phyloP scores from a whole-genome alignment of 2,797 vertebrate species.

The Chelmon rostratus region DNA sequence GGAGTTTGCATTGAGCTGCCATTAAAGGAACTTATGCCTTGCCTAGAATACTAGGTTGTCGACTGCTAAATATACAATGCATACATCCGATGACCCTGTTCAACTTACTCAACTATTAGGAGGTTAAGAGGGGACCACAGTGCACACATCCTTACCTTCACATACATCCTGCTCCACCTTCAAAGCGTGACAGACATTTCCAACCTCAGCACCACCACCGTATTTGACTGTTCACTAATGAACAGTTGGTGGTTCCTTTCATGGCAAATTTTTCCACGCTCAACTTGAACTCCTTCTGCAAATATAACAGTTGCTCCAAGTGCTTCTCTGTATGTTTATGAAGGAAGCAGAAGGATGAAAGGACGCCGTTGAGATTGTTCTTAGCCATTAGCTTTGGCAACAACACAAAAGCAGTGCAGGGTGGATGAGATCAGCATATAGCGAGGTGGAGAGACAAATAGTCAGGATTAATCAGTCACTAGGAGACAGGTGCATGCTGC shows the following conservation, averaged over 20 bases:
- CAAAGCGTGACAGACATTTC: background rate
- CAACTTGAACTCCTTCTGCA: background rate
- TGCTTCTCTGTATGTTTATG: background rate
- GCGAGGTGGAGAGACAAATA: slow-evolving; percentile 27
- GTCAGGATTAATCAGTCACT: slow-evolving; percentile 43
- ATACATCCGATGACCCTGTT: background rate
- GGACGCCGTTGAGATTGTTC: slow-evolving; percentile 7
- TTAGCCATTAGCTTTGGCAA: slow-evolving; percentile 26
- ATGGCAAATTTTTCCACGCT: background rate
- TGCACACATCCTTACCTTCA: background rate
- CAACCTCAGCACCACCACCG: background rate
- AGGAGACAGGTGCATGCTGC: slow-evolving; percentile 34
- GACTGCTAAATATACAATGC: background rate
- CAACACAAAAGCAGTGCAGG: slow-evolving; percentile 10
- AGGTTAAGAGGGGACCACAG: slow-evolving; percentile 1
- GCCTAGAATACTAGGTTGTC: background rate
- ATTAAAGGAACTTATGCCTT: background rate
- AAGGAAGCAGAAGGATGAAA: slow-evolving; percentile 20
- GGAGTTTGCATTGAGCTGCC: background rate
- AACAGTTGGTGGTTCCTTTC: background rate
- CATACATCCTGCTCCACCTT: background rate
- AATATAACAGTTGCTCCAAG: background rate
- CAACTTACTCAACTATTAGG: background rate
- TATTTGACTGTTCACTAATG: background rate
- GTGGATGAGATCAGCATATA: slow-evolving; percentile 24